Percentiles rank a stretch among this genome's conserved stretches.
These are phyloP conservation scores for Corythornis vintsioides DNA, from an alignment of 2,113 vertebrate genomes.

Conservation along the genomic window DNA sequence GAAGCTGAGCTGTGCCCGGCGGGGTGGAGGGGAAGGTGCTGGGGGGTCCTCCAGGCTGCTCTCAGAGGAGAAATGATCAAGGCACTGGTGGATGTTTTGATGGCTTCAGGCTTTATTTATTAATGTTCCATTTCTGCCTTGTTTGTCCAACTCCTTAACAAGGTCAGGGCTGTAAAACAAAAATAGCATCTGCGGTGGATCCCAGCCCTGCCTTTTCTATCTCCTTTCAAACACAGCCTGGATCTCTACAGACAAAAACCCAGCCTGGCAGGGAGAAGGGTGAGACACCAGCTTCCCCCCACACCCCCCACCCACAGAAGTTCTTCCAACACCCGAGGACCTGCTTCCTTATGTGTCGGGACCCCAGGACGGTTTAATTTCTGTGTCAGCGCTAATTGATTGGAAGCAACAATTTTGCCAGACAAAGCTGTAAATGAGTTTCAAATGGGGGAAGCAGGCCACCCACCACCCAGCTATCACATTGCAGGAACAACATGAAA, in stretches of 20 bases:
- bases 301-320: not conserved
- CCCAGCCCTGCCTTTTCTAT: not conserved
- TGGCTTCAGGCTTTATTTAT: slow-evolving; percentile 15
- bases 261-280: not conserved
- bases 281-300: not conserved
- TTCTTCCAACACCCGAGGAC: not conserved
- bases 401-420: slow-evolving; percentile 73
- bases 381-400: slow-evolving; percentile 73
- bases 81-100: not conserved
- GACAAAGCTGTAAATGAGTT: slow-evolving; percentile 78
- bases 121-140: not conserved
- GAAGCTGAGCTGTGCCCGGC: too few relatives aligned
- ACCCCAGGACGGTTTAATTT: slow-evolving; percentile 44
- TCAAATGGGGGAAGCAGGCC: slow-evolving; percentile 74
- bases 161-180: slow-evolving; percentile 15
- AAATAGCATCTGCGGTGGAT: not conserved
- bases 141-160: slow-evolving; percentile 32
- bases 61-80: not conserved
- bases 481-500: slow-evolving; percentile 75
- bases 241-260: not conserved
- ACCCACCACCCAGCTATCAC: slow-evolving; percentile 71
- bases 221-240: not conserved
- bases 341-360: not conserved
- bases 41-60: not conserved
- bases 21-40: not conserved